These are phyloP conservation scores for Tylochromis polylepis DNA, from an alignment of 2,113 vertebrate species.

Conservation along the genomic window DNA sequence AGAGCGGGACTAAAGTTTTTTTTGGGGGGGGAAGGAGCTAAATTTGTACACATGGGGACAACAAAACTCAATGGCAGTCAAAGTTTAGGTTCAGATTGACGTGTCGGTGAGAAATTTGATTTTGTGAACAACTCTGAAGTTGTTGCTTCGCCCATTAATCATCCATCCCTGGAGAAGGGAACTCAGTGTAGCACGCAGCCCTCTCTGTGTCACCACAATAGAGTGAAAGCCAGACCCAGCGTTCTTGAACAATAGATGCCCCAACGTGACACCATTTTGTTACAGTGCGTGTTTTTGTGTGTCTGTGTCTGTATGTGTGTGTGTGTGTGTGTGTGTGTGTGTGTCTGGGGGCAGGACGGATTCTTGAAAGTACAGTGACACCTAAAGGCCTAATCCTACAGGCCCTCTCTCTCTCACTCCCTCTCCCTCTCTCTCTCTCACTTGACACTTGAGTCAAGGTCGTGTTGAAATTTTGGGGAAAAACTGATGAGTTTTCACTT, in stretches of 20 bases:
- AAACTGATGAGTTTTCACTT: conserved; percentile 97
- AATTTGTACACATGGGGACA: background rate
- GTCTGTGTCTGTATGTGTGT: conserved; percentile 17
- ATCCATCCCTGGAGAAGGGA: conserved; percentile 48
- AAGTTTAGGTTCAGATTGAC: conserved; percentile 38
- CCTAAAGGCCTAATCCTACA: conserved; percentile 92
- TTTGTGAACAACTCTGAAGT: conserved; percentile 60
- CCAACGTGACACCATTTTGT: conserved; percentile 70
- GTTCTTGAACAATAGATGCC: conserved; percentile 65
- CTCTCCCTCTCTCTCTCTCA: background rate
- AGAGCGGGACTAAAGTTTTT: background rate
- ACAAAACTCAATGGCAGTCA: conserved; percentile 33
- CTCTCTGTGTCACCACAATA: conserved; percentile 39
- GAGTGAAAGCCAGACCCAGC: conserved; percentile 40
- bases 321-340: conserved; percentile 32
- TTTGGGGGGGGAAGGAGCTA: background rate
- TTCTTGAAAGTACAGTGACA: conserved; percentile 98
- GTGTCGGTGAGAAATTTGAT: conserved; percentile 49
- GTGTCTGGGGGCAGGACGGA: conserved; percentile 53
- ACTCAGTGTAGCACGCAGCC: conserved; percentile 42
- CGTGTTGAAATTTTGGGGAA: conserved; percentile 78
- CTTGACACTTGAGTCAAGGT: conserved; percentile 83
- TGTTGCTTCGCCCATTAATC: conserved; percentile 65
- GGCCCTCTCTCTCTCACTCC: conserved; percentile 35
- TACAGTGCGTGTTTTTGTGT: conserved; percentile 27